These are phyloP conservation scores for Cheilosia grossa DNA, from an alignment of 2,888 invertebrate genomes.

Conservation along the genomic window DNA sequence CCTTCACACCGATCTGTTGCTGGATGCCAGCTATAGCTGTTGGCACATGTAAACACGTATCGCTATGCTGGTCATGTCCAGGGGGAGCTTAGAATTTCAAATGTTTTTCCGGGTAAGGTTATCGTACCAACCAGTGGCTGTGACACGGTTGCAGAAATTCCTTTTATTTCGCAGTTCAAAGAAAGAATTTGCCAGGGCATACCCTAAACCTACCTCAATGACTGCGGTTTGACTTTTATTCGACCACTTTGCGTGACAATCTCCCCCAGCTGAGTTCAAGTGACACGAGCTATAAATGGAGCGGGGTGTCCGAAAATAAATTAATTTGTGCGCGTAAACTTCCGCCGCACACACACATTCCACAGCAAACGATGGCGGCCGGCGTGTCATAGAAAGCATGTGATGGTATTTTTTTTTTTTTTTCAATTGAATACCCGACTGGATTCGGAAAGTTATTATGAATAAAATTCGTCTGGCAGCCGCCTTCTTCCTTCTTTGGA, in stretches of 20 bases:
- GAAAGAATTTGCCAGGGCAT: too few relatives aligned
- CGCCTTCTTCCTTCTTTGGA: slow-evolving; percentile 34
- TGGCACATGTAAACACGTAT: slow-evolving; percentile 44
- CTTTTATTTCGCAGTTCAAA: too few relatives aligned
- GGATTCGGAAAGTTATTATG: slow-evolving; percentile 36
- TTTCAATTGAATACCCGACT: slow-evolving; percentile 1
- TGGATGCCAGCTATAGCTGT: background rate
- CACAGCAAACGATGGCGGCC: background rate
- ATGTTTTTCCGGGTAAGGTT: slow-evolving; percentile 58
- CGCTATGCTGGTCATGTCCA: slow-evolving; percentile 55
- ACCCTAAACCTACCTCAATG: too few relatives aligned
- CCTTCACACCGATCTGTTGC: slow-evolving; percentile 28
- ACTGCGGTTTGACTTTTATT: too few relatives aligned
- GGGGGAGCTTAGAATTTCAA: slow-evolving; percentile 48
- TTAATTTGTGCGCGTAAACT: too few relatives aligned
- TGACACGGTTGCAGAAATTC: too few relatives aligned
- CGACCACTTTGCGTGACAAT: too few relatives aligned
- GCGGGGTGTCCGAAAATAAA: too few relatives aligned
- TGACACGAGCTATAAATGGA: too few relatives aligned
- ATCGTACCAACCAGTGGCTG: slow-evolving; percentile 25
- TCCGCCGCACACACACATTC: slow-evolving; percentile 1
- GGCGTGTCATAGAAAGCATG: background rate
- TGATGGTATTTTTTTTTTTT: background rate
- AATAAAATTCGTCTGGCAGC: slow-evolving; percentile 45
- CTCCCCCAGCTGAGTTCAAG: too few relatives aligned